Evolutionary conservation across 2,888 invertebrate genomes (phyloP), one percentile per base, ranked within the genome.

Genomic region (Melanchra persicariae): DNA sequence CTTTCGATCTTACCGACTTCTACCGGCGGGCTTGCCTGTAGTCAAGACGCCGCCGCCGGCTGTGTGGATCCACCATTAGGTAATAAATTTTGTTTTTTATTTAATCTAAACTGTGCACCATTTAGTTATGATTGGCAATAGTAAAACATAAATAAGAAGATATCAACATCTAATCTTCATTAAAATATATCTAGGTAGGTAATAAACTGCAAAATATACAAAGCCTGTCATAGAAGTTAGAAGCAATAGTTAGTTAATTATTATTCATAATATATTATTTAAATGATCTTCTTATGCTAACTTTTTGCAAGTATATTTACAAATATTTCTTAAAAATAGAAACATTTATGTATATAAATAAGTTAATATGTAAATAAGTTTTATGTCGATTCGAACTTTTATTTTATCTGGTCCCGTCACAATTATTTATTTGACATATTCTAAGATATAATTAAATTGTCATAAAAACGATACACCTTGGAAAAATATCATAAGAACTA

Each of bases 181-280:
- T 47, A 12, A 54, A 15, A 47, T 37, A 24, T 43, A 17, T 12
- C 15, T 26, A 26, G 22, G 19, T 37, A 52, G 4, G 15, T 60
- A 73, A 37, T 30, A 19, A 15, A 40, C 15, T 55, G 78, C 30
- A 71, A 52, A 59, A 71, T 77, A 0, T 55, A 60, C 72, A 60
- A 59, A 55, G 40, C 34, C 26, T 22, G n/a, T n/a, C n/a, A n/a
- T n/a, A n/a, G n/a, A n/a, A n/a, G n/a, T n/a, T 59, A 43, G 19
- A 40, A 70, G 10, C 15, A 17, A 47, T 43, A 55, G 34, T 77
- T 54, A 26, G 15, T 47, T 19, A 17, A 64, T 34, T 74, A 34
- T 8, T 45, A 58, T 10, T 19, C 12, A 26, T 60, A 45, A 37
- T 60, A 52, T 54, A 47, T 76, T 30, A 58, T 59, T 70, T 43